These are phyloP conservation scores for Bicyclus anynana DNA, from an alignment of 1,140 invertebrate species.

Conservation along the genomic window DNA sequence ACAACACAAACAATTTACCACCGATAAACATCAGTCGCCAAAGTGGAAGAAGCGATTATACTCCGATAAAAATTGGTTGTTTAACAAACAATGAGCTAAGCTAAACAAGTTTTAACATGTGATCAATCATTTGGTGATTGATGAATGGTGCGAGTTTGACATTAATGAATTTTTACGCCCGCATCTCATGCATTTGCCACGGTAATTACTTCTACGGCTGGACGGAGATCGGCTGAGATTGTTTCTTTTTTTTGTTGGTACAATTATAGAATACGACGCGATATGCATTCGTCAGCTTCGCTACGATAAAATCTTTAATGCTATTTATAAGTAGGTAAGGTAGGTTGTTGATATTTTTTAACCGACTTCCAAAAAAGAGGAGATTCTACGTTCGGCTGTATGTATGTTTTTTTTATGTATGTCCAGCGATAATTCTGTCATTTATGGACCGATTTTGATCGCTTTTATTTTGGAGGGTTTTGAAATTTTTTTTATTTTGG, in stretches of 20 bases:
- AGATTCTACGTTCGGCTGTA: no score
- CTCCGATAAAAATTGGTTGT: slow-evolving; percentile 31
- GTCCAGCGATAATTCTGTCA: no score
- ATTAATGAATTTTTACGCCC: slow-evolving; percentile 60
- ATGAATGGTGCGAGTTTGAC: slow-evolving; percentile 51
- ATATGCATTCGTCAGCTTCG: neutral
- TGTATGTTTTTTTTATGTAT: no score
- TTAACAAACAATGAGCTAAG: slow-evolving; percentile 33
- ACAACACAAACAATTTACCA: slow-evolving; percentile 4
- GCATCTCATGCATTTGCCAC: slow-evolving; percentile 43
- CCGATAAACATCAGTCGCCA: slow-evolving; percentile 12
- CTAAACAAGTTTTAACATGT: slow-evolving; percentile 35
- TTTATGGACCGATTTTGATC: no score
- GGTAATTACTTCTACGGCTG: slow-evolving; percentile 43
- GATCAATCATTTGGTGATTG: slow-evolving; percentile 57
- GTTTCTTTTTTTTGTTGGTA: slow-evolving; percentile 12
- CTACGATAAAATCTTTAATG: no score
- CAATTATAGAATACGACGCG: slow-evolving; percentile 8
- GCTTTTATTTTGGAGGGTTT: no score
- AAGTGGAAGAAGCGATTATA: slow-evolving; percentile 4
- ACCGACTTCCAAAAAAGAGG: no score
- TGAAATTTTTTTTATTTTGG: no score
- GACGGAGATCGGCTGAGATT: slow-evolving; percentile 28
- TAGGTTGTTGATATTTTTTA: no score
- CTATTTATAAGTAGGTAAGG: no score